These are phyloP conservation scores for Xyrichtys novacula DNA, from an alignment of 2,797 vertebrate species.

Conservation along the genomic window DNA sequence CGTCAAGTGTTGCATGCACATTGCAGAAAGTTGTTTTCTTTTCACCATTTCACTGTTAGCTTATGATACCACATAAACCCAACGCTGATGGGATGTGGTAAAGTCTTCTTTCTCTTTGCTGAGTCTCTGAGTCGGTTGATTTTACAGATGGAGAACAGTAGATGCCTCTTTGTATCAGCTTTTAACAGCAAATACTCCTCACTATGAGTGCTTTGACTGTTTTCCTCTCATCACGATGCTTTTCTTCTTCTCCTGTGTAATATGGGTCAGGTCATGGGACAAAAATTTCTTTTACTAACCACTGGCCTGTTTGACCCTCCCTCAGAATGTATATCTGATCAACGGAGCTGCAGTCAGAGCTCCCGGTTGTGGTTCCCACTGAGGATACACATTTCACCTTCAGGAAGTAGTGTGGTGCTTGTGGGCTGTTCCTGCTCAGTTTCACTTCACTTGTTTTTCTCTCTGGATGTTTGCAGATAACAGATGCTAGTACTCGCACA, in stretches of 20 bases:
- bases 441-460: constrained; percentile 32
- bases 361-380: not conserved
- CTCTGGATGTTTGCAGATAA: not conserved
- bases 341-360: not conserved
- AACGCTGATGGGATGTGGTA: no score
- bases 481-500: not conserved
- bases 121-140: no score
- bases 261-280: no score
- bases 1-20: no score
- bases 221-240: not conserved
- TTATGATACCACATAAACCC: no score
- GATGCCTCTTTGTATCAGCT: no score
- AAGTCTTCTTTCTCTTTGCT: no score
- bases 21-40: no score
- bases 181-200: no score
- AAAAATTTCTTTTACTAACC: no score
- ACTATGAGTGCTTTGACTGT: not conserved
- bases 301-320: not conserved
- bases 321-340: not conserved
- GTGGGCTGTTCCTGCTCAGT: not conserved
- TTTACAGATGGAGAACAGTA: no score
- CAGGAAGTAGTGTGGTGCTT: not conserved
- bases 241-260: not conserved
- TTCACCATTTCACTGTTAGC: no score
- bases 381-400: not conserved